Conservation (phyloP, 2,797 vertebrate species). For the Kryptopterus vitreolus region DNA sequence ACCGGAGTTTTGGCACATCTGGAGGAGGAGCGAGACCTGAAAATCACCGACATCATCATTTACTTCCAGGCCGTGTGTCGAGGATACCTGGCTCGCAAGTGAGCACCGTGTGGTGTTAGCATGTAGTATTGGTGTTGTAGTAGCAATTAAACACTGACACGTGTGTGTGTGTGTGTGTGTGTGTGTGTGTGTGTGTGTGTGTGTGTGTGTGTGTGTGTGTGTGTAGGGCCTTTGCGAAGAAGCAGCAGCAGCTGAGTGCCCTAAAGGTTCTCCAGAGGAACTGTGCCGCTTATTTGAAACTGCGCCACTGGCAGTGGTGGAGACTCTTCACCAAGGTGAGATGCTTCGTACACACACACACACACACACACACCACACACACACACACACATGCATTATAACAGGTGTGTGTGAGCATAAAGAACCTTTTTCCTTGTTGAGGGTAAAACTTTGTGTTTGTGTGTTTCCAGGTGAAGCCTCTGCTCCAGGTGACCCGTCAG, state of each 20-base stretch:
- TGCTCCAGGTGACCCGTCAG: constrained; percentile 95
- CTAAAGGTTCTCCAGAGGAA: constrained; percentile 96
- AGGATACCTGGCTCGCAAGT: constrained; percentile 95
- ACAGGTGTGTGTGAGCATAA: neutral
- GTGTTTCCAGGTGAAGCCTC: constrained; percentile 86
- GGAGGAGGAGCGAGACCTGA: constrained; percentile 94
- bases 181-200: neutral
- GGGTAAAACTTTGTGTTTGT: neutral
- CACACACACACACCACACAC: neutral
- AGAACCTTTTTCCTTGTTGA: neutral
- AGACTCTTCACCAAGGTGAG: constrained; percentile 95
- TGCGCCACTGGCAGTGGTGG: constrained; percentile 99
- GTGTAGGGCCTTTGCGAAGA: constrained; percentile 91
- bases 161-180: constrained; percentile 19
- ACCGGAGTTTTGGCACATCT: constrained; percentile 94
- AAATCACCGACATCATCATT: constrained; percentile 97
- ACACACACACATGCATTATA: neutral
- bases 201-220: constrained; percentile 27
- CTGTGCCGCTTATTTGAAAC: constrained; percentile 93
- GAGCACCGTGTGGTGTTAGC: constrained; percentile 57
- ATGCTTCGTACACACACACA: neutral
- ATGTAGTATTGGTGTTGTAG: neutral
- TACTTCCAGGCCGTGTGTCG: constrained; percentile 96
- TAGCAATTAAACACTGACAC: neutral
- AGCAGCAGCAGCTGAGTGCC: constrained; percentile 94